These are phyloP conservation scores for Dynastes hyllus DNA, from an alignment of 2,888 invertebrate genomes.

Conservation along the genomic window DNA sequence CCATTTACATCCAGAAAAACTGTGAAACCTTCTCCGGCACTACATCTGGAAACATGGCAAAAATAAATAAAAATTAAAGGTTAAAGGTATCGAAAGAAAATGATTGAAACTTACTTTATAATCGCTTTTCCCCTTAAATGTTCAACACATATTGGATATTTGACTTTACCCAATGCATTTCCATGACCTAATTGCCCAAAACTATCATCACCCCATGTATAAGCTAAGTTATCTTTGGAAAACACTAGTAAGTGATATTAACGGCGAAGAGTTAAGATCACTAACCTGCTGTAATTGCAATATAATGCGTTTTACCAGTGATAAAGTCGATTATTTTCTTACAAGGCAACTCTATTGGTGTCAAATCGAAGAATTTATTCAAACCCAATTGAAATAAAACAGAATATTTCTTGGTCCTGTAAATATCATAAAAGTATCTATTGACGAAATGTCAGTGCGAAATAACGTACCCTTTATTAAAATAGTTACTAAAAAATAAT, in stretches of 20 bases:
- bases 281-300: slow-evolving; percentile 74
- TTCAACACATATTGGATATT: slow-evolving; percentile 76
- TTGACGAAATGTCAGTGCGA: not conserved
- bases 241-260: slow-evolving; percentile 37
- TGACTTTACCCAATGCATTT: slow-evolving; percentile 71
- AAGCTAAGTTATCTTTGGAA: slow-evolving; percentile 75
- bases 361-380: slow-evolving; percentile 72
- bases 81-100: not conserved
- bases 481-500: slow-evolving; percentile 48
- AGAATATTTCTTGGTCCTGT: slow-evolving; percentile 65
- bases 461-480: slow-evolving; percentile 33
- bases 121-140: slow-evolving; percentile 77
- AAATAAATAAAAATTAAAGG: not conserved
- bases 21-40: slow-evolving; percentile 79
- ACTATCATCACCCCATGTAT: slow-evolving; percentile 80
- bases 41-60: slow-evolving; percentile 69
- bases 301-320: slow-evolving; percentile 75
- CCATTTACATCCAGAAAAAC: slow-evolving; percentile 80
- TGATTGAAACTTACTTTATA: slow-evolving; percentile 67
- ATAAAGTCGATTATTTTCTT: slow-evolving; percentile 73
- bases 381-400: slow-evolving; percentile 75
- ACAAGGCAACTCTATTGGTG: slow-evolving; percentile 75
- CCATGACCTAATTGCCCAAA: slow-evolving; percentile 80
- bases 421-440: slow-evolving; percentile 45
- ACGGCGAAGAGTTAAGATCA: slow-evolving; percentile 46